These are phyloP conservation scores for Glaucidium brasilianum DNA, from an alignment of 2,113 vertebrate species.

Conservation along the genomic window DNA sequence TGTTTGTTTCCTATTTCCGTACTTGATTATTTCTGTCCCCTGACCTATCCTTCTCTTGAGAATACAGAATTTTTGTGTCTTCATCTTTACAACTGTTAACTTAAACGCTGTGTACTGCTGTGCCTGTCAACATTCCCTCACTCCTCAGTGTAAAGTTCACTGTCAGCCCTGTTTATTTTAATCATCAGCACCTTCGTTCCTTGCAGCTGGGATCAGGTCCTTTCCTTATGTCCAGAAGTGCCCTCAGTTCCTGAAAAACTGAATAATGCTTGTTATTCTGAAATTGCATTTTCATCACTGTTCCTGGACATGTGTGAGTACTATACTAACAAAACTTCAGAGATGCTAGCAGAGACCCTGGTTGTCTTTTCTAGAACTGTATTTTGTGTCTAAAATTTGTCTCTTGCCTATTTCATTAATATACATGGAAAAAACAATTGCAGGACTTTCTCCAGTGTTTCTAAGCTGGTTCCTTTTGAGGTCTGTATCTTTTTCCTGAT, in stretches of 20 bases:
- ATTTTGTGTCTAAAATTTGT: not conserved
- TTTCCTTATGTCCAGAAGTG: not conserved
- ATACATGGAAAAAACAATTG: not conserved
- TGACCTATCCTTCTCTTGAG: not conserved
- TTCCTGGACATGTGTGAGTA: not conserved
- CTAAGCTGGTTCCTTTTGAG: not conserved
- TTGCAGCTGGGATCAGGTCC: not conserved
- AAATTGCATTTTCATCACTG: not conserved
- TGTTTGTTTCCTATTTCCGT: not conserved
- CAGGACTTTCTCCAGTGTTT: not conserved
- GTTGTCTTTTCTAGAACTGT: not conserved
- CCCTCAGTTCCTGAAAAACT: not conserved
- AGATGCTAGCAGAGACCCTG: not conserved
- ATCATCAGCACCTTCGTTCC: not conserved
- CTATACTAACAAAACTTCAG: not conserved
- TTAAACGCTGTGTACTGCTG: not conserved
- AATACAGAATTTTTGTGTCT: not conserved
- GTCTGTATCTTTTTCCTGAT: not conserved
- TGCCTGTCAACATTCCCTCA: not conserved
- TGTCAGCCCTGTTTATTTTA: not conserved
- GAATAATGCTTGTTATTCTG: not conserved
- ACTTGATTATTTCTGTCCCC: not conserved
- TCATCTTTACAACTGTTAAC: not conserved
- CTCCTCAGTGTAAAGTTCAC: not conserved
- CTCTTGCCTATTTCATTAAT: not conserved